Base-by-base conservation (phyloP, 2,888 invertebrate genomes). In the Zaprionus bogoriensis region DNA sequence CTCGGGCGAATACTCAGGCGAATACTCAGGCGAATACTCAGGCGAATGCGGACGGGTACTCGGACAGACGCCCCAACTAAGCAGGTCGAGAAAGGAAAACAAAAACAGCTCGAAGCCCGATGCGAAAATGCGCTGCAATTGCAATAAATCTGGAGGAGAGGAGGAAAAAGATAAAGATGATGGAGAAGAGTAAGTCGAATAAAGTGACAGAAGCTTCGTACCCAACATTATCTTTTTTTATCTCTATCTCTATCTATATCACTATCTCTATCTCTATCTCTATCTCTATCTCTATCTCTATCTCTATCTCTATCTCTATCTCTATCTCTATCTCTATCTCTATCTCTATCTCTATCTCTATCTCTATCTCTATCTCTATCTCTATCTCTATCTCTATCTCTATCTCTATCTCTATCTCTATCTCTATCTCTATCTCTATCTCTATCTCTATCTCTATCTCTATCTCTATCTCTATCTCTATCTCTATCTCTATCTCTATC, bases 81-180 rank as follows among this genome's bases (percentile, higher is more conserved):
- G 64, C 68, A 54, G 67, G 52, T 62, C 62, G 68, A 50, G 50
- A 14, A 42, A 69, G 39, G 64, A 64, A 67, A 48, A 70, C 47
- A 69, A 51, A 42, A 51, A 47, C 67, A 72, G 53, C 67, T 46
- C 58, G 45, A 59, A 71, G 52, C 67, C 50, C 62, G 42, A 62
- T 59, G 67, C 48, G 55, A 46, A 50, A 55, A 62, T 62, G 45
- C 71, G 51, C 67, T 67, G 62, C 67, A 55, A 52, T 62, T 52
- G 42, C 39, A 41, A 48, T 45, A 39, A 23, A 69, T 27, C 19
- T 20, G 22, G 19, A 20, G 14, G 6, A 19, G 19, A 10, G 19
- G 7, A 14, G 9, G 38, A 14, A 7, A n/a, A 10, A 6, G 28
- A 45, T 5, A 6, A 27, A 22, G 30, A 19, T n/a, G n/a, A n/a